phyloP scores from a whole-genome alignment of 2,888 invertebrate species.

The Drosophila stalkeri region DNA sequence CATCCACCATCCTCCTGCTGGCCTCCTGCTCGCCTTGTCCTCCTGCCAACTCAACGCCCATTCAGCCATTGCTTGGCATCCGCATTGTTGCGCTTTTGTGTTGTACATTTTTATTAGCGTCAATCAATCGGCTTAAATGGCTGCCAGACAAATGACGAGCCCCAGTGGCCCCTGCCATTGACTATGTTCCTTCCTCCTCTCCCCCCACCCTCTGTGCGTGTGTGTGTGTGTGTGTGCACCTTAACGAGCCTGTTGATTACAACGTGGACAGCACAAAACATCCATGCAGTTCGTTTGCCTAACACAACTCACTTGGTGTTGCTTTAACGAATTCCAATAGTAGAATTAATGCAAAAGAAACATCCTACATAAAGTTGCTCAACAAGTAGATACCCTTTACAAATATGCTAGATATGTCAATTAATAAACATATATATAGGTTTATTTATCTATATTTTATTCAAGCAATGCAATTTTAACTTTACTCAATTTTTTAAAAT shows the following conservation, averaged over 20 bases:
- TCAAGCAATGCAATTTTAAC: too few relatives aligned
- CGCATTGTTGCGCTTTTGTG: constrained; percentile 68
- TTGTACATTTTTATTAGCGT: constrained; percentile 74
- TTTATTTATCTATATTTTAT: too few relatives aligned
- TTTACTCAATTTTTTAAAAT: too few relatives aligned
- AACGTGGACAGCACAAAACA: constrained; percentile 19
- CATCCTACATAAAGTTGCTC: too few relatives aligned
- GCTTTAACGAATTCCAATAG: constrained; percentile 15
- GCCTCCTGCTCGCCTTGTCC: background rate
- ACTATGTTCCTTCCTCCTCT: background rate
- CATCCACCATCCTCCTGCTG: background rate
- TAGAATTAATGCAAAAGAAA: background rate
- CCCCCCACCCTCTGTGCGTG: background rate
- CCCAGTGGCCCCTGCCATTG: background rate
- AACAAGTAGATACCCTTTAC: background rate
- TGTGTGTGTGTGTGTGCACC: constrained; percentile 20
- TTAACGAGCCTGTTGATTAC: constrained; percentile 62
- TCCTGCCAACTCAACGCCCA: background rate
- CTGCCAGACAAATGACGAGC: constrained; percentile 44
- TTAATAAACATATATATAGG: too few relatives aligned
- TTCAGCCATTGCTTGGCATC: constrained; percentile 12
- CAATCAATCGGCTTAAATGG: constrained; percentile 70
- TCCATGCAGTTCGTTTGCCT: constrained; percentile 17
- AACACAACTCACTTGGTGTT: constrained; percentile 4
- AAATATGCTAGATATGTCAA: too few relatives aligned